A percentile compares a stretch with the other conserved stretches of the same genome.
Conservation (phyloP, 2,797 vertebrate species). For the Diplodus puntazzo region DNA sequence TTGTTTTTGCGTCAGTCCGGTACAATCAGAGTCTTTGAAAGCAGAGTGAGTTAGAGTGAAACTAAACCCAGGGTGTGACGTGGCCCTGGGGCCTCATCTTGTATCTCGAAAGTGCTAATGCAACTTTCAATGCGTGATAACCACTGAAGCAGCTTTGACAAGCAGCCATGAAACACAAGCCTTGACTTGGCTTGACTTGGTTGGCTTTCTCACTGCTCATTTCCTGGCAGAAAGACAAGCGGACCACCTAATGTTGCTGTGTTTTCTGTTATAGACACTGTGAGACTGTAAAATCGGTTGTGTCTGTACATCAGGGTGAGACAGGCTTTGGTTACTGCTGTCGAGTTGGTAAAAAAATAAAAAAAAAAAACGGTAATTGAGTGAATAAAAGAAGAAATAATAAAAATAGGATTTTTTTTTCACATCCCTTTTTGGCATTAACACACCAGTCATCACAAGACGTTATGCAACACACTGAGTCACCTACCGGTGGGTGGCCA, state of each 20-base stretch:
- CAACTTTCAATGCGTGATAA: slow-evolving; percentile 18
- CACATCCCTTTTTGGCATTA: slow-evolving; percentile 32
- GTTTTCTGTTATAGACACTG: slow-evolving; percentile 8
- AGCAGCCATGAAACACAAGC: slow-evolving; percentile 16
- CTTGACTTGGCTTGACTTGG: too few relatives aligned
- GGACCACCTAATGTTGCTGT: slow-evolving; percentile 13
- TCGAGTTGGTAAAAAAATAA: not conserved
- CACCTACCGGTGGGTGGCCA: slow-evolving; percentile 3
- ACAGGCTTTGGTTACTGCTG: not conserved
- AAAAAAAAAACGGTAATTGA: not conserved
- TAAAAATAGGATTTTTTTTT: not conserved
- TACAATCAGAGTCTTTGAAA: slow-evolving; percentile 12
- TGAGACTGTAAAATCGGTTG: not conserved
- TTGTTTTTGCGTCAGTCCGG: slow-evolving; percentile 50
- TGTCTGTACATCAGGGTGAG: not conserved
- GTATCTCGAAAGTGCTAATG: slow-evolving; percentile 45
- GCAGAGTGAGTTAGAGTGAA: slow-evolving; percentile 8
- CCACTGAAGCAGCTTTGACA: slow-evolving; percentile 21
- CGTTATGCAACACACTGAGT: slow-evolving; percentile 27
- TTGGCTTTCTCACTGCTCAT: not conserved
- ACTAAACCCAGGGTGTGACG: slow-evolving; percentile 8
- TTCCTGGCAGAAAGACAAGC: slow-evolving; percentile 27
- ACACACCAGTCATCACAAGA: slow-evolving; percentile 12
- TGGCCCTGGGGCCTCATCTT: not conserved
- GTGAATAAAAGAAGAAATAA: not conserved